phyloP scores from a whole-genome alignment of 2,797 vertebrate species.

The Tinamus major region DNA sequence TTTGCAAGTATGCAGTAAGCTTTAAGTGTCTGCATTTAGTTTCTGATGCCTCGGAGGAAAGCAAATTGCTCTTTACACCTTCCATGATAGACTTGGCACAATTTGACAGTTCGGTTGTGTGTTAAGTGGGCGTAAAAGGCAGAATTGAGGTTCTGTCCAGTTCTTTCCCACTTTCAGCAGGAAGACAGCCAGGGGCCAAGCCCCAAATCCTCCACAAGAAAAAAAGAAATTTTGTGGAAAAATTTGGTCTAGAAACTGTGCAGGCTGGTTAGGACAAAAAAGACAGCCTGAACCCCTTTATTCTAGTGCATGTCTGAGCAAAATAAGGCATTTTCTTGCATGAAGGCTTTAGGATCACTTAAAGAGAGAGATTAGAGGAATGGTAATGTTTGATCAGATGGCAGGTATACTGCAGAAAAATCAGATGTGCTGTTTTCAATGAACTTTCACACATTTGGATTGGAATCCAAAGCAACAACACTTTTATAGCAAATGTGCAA shows the following conservation, averaged over 20 bases:
- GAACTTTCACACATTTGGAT: not conserved
- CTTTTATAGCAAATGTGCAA: not conserved
- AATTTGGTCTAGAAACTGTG: not conserved
- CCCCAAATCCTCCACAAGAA: not conserved
- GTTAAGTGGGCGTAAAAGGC: not conserved
- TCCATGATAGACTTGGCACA: not conserved
- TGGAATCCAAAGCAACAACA: not conserved
- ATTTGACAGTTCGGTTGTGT: not conserved
- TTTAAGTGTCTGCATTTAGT: not conserved
- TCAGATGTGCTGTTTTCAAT: not conserved
- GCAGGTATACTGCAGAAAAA: not conserved
- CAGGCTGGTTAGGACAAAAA: rapidly evolving
- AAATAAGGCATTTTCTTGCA: not conserved
- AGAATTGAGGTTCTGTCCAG: not conserved
- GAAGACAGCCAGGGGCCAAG: not conserved
- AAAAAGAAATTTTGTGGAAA: too few species aligned
- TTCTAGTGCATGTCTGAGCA: not conserved
- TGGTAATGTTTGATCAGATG: not conserved
- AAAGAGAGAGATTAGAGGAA: rapidly evolving
- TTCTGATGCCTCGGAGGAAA: not conserved
- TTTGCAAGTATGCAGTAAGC: not conserved
- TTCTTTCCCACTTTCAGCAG: not conserved
- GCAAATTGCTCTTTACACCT: not conserved
- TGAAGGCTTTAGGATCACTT: not conserved
- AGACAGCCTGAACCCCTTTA: not conserved